These are phyloP conservation scores for Pecten maximus DNA, from an alignment of 2,888 invertebrate species.

Conservation along the genomic window DNA sequence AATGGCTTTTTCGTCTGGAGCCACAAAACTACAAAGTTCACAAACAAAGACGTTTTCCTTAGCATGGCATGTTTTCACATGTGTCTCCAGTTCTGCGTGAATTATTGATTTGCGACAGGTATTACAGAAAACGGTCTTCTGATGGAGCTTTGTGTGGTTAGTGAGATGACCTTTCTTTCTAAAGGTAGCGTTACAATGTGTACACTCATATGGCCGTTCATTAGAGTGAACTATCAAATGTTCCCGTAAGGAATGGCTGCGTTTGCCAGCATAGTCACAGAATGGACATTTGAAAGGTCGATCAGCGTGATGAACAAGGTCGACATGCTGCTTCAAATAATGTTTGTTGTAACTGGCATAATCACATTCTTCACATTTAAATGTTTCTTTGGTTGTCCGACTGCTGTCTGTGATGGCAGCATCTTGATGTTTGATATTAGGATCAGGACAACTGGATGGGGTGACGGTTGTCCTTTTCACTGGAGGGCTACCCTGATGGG, in stretches of 20 bases:
- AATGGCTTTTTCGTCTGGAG: slow-evolving; percentile 68
- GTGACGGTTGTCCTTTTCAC: neutral
- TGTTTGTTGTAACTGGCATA: slow-evolving; percentile 80
- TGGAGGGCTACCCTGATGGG: neutral
- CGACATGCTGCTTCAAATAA: slow-evolving; percentile 81
- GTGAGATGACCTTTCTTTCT: slow-evolving; percentile 81
- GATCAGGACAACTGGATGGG: neutral
- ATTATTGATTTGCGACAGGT: slow-evolving; percentile 62
- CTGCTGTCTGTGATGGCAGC: neutral
- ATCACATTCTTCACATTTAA: slow-evolving; percentile 76
- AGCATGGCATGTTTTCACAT: slow-evolving; percentile 70
- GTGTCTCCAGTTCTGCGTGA: slow-evolving; percentile 66
- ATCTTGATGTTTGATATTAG: slow-evolving; percentile 38
- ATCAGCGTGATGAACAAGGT: slow-evolving; percentile 79
- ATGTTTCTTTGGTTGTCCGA: slow-evolving; percentile 49
- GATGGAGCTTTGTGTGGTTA: slow-evolving; percentile 80
- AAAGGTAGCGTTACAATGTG: slow-evolving; percentile 80
- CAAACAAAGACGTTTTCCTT: slow-evolving; percentile 74
- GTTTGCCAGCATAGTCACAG: slow-evolving; percentile 81
- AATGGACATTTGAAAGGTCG: slow-evolving; percentile 81
- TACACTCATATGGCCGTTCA: slow-evolving; percentile 78
- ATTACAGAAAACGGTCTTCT: slow-evolving; percentile 67
- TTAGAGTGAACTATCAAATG: slow-evolving; percentile 80
- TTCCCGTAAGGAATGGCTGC: slow-evolving; percentile 79
- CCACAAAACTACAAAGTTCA: slow-evolving; percentile 75